Base-by-base conservation (phyloP, 2,888 invertebrate genomes). In the Oligia strigilis region DNA sequence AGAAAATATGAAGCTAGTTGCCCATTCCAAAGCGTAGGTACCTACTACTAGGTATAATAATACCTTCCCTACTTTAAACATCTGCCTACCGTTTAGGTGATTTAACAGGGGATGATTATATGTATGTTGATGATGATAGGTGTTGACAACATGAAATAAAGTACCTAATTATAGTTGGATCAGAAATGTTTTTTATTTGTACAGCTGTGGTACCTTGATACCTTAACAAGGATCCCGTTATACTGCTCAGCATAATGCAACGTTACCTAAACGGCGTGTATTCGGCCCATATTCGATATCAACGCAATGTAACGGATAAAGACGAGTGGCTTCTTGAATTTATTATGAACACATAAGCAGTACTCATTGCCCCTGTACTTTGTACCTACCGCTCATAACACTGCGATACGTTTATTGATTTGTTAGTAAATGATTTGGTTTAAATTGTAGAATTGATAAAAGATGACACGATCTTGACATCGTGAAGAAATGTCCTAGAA, bases 331-430 rank as follows among this genome's bases (percentile, higher is more conserved):
- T 71, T 83, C 77, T 62, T 91, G 92, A 89, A 92, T 93, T 86
- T 87, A 88, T 88, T 91, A 90, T 91, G 78, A 86, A 84, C 65
- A 80, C 91, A 93, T 92, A 92, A 91, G 93, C 82, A 81, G 75
- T 90, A 91, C 90, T 86, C 85, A 90, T 90, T 89, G 90, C 75
- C 74, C 74, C 83, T 81, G 89, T 89, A 87, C 89, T 84, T 89
- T 89, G 86, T 80, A 89, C 90, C 80, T 80, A 89, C 90, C 80
- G n/a, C 8, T 36, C 58, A 66, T 65, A 77, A 77, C 11, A 77
- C 72, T 73, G 71, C 11, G 52, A 73, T 60, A 74, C 14, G 65
- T 78, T 75, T 72, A 82, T 78, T 75, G 76, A 80, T 77, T 60
- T 49, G 13, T 49, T 73, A 67, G 65, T 64, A 19, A 66, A 66